These are phyloP conservation scores for Acrocephalus kingi DNA, from an alignment of 2,113 vertebrate genomes.

Conservation along the genomic window DNA sequence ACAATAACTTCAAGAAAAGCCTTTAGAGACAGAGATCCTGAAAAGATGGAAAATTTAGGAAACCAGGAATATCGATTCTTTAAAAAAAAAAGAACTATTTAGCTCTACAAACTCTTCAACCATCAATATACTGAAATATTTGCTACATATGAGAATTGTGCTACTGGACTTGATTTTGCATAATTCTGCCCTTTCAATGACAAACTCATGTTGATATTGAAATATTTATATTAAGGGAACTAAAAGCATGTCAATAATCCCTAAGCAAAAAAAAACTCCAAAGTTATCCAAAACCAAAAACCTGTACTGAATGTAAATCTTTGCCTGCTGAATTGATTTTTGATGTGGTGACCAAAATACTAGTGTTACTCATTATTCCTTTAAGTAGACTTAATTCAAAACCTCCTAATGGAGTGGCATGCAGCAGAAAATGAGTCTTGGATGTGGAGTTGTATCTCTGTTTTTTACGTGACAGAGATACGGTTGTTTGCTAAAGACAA, in stretches of 20 bases:
- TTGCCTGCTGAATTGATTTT: neutral
- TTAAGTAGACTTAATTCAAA: neutral
- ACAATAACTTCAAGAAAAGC: neutral
- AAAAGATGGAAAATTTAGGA: neutral
- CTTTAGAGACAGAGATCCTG: neutral
- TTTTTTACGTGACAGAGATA: neutral
- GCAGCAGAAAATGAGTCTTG: neutral
- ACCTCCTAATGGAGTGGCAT: neutral
- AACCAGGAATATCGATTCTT: neutral
- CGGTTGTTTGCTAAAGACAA: neutral
- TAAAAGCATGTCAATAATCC: neutral
- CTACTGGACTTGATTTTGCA: neutral
- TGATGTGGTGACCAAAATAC: neutral
- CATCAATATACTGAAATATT: neutral
- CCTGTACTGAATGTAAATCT: fast-evolving
- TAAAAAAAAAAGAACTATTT: neutral
- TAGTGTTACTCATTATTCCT: neutral
- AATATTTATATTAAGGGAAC: neutral
- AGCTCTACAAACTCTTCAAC: neutral
- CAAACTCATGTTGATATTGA: neutral
- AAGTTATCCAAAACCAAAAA: too few species aligned
- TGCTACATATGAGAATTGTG: neutral
- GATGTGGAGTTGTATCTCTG: neutral
- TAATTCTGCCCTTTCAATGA: neutral
- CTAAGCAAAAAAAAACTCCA: neutral